These are phyloP conservation scores for Emmelina monodactyla DNA, from an alignment of 2,888 invertebrate species.

Conservation along the genomic window DNA sequence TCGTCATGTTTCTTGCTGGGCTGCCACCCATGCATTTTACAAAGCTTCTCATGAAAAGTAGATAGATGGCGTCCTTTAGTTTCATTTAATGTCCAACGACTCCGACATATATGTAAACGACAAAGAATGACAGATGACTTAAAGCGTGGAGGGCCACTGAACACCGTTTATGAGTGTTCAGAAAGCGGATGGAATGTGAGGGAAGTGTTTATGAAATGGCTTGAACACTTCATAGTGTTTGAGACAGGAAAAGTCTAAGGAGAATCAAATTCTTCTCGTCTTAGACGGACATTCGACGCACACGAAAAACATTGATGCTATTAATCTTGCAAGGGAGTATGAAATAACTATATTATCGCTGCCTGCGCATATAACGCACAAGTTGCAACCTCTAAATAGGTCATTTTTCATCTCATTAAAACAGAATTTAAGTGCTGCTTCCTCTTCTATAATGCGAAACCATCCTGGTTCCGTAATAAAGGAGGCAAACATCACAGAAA, in stretches of 20 bases:
- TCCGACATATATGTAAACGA: slow-evolving; percentile 21
- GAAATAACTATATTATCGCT: slow-evolving; percentile 13
- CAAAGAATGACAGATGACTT: slow-evolving; percentile 27
- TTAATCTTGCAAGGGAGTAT: slow-evolving; percentile 12
- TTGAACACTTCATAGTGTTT: slow-evolving; percentile 12
- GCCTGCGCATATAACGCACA: slow-evolving; percentile 15
- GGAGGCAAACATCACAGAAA: slow-evolving; percentile 9
- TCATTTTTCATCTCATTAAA: slow-evolving; percentile 11
- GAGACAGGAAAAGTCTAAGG: slow-evolving; percentile 5
- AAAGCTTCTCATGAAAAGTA: too few species aligned
- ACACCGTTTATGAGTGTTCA: slow-evolving; percentile 21
- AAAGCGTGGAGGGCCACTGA: slow-evolving; percentile 27
- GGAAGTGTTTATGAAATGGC: slow-evolving; percentile 17
- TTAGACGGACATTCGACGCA: slow-evolving; percentile 16
- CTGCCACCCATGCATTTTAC: too few species aligned
- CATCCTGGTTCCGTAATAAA: slow-evolving; percentile 11
- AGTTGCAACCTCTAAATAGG: slow-evolving; percentile 14
- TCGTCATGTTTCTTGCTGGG: background rate
- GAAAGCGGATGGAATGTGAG: slow-evolving; percentile 17
- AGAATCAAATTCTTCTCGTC: slow-evolving; percentile 12
- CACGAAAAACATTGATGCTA: slow-evolving; percentile 15
- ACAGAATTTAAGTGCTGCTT: slow-evolving; percentile 7
- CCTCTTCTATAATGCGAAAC: slow-evolving; percentile 8
- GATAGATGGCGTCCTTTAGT: too few species aligned
- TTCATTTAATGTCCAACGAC: too few species aligned